These are phyloP conservation scores for Myopa tessellatipennis DNA, from an alignment of 2,888 invertebrate species.

Conservation along the genomic window DNA sequence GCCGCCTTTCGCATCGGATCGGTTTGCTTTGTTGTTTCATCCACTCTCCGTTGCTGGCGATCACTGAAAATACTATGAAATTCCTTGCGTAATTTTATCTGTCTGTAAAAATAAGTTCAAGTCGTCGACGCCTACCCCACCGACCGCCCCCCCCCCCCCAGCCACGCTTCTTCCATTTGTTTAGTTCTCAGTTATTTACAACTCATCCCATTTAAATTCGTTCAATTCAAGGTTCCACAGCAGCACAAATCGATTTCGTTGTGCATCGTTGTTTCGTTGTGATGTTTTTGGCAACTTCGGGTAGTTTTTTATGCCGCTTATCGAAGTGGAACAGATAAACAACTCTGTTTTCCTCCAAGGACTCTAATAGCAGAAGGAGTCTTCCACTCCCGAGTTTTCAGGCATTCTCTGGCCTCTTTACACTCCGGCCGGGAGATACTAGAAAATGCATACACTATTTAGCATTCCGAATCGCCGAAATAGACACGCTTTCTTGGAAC, in stretches of 20 bases:
- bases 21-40: not conserved
- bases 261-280: not conserved
- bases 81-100: conserved; percentile 32
- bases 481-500: no score
- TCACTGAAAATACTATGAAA: not conserved
- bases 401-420: no score
- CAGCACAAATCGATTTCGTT: conserved; percentile 7
- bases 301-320: no score
- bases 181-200: conserved; percentile 34
- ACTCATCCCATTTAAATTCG: conserved; percentile 20
- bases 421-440: no score
- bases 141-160: no score
- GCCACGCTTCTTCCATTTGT: not conserved
- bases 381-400: no score
- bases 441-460: no score
- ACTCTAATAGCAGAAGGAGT: no score
- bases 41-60: not conserved
- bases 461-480: no score
- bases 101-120: conserved; percentile 1
- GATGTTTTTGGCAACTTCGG: not conserved
- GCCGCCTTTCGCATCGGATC: not conserved
- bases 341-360: no score
- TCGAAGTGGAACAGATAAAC: no score
- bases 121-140: not conserved
- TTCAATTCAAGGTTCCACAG: conserved; percentile 39